These are phyloP conservation scores for Amblyjoppa proteus DNA, from an alignment of 2,888 invertebrate species.

Conservation along the genomic window DNA sequence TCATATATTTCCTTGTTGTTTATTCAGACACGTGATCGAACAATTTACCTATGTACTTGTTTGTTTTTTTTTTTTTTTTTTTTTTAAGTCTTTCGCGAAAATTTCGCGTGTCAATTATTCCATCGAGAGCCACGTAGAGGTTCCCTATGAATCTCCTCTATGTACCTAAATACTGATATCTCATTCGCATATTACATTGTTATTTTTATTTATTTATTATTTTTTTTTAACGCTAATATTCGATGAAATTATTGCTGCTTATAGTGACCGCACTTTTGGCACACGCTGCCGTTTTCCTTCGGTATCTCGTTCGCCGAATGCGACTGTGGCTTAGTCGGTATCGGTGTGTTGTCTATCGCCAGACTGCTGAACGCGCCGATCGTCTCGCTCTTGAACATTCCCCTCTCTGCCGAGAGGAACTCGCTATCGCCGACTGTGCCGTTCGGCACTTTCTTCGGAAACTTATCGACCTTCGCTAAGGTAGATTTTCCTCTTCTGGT, in stretches of 20 bases:
- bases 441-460: constrained; percentile 62
- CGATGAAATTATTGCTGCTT: constrained; percentile 70
- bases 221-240: constrained; percentile 11
- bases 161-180: constrained; percentile 39
- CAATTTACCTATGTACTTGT: neutral
- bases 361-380: constrained; percentile 80
- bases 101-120: constrained; percentile 14
- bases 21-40: constrained; percentile 20
- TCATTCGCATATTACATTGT: constrained; percentile 10
- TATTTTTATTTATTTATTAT: constrained; percentile 1
- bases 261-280: constrained; percentile 79
- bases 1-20: neutral
- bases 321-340: constrained; percentile 39
- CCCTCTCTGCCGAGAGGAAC: constrained; percentile 60
- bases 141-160: constrained; percentile 19
- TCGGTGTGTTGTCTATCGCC: constrained; percentile 58
- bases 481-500: constrained; percentile 20
- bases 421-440: constrained; percentile 66
- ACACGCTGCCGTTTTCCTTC: constrained; percentile 68
- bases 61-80: neutral
- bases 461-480: constrained; percentile 40
- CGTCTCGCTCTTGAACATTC: constrained; percentile 80
- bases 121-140: constrained; percentile 1
- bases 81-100: neutral
- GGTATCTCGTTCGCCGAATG: constrained; percentile 63